Conservation (phyloP, 2,797 vertebrate species). For the Emydoidea blandingii region DNA sequence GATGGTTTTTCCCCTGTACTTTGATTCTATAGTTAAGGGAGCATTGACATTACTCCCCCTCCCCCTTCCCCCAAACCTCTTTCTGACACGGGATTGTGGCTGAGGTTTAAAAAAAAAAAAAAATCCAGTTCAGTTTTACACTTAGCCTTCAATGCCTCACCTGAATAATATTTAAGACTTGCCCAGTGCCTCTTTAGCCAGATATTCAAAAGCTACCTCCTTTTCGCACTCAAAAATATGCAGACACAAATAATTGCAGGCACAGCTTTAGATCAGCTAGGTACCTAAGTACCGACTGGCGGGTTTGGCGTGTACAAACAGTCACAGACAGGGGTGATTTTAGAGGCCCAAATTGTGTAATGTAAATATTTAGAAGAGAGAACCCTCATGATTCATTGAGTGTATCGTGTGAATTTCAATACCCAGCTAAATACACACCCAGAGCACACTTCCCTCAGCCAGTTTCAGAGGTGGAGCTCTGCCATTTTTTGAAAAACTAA, state of each 20-base stretch:
- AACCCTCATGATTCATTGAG: background rate
- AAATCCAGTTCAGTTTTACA: conserved; percentile 38
- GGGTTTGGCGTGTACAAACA: background rate
- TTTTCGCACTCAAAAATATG: background rate
- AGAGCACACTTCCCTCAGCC: background rate
- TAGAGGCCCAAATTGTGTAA: background rate
- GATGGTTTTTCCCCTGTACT: conserved; percentile 42
- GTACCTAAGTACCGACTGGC: background rate
- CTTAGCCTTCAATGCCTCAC: background rate
- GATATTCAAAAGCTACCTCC: background rate
- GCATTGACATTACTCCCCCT: conserved; percentile 29
- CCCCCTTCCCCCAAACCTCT: background rate
- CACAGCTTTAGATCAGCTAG: background rate
- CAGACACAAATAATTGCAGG: background rate
- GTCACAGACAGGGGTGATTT: background rate
- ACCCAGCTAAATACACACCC: background rate
- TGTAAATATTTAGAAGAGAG: background rate
- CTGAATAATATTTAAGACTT: background rate
- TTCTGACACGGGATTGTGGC: background rate
- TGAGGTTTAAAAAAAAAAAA: background rate
- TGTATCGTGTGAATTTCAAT: background rate
- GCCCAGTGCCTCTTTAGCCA: background rate
- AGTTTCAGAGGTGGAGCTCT: background rate
- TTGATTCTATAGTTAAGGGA: conserved; percentile 63
- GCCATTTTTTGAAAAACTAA: background rate